Percentiles rank a stretch among this genome's conserved stretches.
Conservation (phyloP, 2,113 vertebrate genomes). For the Neofelis nebulosa region DNA sequence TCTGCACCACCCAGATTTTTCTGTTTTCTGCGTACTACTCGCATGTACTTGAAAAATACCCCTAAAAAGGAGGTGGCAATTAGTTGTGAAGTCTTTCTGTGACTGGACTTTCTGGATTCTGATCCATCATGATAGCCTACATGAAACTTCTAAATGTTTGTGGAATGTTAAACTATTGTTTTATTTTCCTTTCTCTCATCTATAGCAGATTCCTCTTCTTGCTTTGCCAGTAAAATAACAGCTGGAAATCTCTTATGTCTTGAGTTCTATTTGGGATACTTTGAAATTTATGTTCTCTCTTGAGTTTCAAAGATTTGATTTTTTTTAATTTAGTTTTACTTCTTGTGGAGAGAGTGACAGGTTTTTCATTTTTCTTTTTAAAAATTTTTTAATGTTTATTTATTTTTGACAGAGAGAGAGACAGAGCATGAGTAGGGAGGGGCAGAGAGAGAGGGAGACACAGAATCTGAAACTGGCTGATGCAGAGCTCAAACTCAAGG, state of each 20-base stretch:
- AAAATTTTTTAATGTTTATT: no score
- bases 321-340: not conserved
- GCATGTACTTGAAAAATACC: not conserved
- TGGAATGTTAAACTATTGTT: not conserved
- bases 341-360: not conserved
- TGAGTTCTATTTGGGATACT: not conserved
- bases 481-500: no score
- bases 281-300: not conserved
- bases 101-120: not conserved
- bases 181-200: not conserved
- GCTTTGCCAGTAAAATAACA: not conserved
- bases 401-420: no score
- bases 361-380: not conserved
- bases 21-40: not conserved
- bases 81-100: not conserved
- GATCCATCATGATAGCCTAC: not conserved
- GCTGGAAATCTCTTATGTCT: not conserved
- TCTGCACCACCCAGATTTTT: rapidly evolving
- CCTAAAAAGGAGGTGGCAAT: not conserved
- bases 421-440: no score
- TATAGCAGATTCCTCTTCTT: not conserved
- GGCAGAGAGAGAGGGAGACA: no score
- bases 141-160: not conserved
- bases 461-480: no score
- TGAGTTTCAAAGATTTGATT: not conserved